Conservation (phyloP, 2,888 invertebrate genomes). For the Hypsopygia costalis region DNA sequence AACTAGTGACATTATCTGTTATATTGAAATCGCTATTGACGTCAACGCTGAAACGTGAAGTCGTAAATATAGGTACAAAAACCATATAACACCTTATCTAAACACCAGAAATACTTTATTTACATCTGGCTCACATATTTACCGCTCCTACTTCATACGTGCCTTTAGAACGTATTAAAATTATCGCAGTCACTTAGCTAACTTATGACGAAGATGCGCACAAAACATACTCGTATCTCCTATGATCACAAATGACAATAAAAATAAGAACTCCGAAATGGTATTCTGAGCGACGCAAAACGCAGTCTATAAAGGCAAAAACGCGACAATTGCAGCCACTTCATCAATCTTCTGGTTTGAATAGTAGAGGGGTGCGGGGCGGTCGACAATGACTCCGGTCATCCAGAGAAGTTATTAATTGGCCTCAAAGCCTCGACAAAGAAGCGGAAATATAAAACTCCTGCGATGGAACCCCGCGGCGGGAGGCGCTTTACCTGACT, state of each 20-base stretch:
- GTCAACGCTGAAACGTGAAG: constrained; percentile 27
- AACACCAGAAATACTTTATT: constrained; percentile 18
- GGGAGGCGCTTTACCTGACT: constrained; percentile 76
- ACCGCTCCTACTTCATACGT: constrained; percentile 6
- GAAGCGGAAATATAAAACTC: constrained; percentile 81
- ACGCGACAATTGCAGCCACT: constrained; percentile 71
- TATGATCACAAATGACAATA: constrained; percentile 25
- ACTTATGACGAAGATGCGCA: constrained; percentile 7
- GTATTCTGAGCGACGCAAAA: constrained; percentile 54
- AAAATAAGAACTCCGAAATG: constrained; percentile 26
- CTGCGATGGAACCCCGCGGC: constrained; percentile 66
- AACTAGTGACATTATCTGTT: constrained; percentile 10
- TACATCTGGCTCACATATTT: constrained; percentile 12
- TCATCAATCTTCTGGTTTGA: constrained; percentile 73
- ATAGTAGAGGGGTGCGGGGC: constrained; percentile 50
- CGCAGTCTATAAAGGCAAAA: constrained; percentile 70
- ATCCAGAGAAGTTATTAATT: constrained; percentile 79
- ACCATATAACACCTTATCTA: constrained; percentile 20
- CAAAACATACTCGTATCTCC: constrained; percentile 20
- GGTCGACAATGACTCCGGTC: constrained; percentile 73
- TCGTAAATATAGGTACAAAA: constrained; percentile 21
- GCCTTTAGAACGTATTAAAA: constrained; percentile 1
- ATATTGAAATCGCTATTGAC: constrained; percentile 20
- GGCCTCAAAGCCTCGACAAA: constrained; percentile 66
- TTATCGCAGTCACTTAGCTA: constrained; percentile 4